Evolutionary conservation across 1,140 invertebrate species (phyloP).

Genomic region (Megalopta genalis): DNA sequence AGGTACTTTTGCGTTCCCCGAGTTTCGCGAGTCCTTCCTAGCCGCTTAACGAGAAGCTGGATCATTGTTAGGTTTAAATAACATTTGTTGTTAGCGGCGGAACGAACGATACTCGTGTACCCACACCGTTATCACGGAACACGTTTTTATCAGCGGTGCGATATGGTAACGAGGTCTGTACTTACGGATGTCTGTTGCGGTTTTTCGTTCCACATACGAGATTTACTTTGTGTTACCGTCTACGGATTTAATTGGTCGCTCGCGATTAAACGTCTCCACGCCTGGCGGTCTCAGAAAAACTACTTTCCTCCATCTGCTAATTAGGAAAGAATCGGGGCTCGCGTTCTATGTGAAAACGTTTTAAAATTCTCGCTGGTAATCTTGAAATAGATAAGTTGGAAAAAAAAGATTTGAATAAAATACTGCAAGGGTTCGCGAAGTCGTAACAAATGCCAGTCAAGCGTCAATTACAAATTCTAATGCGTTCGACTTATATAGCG

Average conservation of each 20-base stretch:
- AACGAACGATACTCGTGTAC: conserved; percentile 26
- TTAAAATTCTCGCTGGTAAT: too few species aligned
- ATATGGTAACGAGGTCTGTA: conserved; percentile 56
- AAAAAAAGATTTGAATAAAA: too few species aligned
- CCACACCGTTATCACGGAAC: conserved; percentile 50
- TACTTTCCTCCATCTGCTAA: not conserved
- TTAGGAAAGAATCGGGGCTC: not conserved
- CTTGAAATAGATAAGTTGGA: too few species aligned
- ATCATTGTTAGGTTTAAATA: conserved; percentile 35
- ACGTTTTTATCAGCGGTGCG: conserved; percentile 51
- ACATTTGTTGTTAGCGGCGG: conserved; percentile 37
- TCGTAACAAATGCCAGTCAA: too few species aligned
- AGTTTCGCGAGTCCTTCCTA: conserved; percentile 1
- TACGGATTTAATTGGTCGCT: conserved; percentile 39
- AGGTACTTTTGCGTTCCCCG: not conserved
- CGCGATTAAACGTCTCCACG: conserved; percentile 48
- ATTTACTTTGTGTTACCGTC: conserved; percentile 34
- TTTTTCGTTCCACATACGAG: conserved; percentile 39
- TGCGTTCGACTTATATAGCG: too few species aligned
- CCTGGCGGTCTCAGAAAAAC: conserved; percentile 27
- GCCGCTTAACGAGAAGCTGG: not conserved
- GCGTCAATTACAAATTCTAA: too few species aligned
- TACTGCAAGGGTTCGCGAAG: too few species aligned
- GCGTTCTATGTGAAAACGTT: too few species aligned
- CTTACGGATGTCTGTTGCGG: conserved; percentile 46